Evolutionary conservation across 2,888 invertebrate genomes (phyloP).

Genomic region (Heteromyza rotundicornis): DNA sequence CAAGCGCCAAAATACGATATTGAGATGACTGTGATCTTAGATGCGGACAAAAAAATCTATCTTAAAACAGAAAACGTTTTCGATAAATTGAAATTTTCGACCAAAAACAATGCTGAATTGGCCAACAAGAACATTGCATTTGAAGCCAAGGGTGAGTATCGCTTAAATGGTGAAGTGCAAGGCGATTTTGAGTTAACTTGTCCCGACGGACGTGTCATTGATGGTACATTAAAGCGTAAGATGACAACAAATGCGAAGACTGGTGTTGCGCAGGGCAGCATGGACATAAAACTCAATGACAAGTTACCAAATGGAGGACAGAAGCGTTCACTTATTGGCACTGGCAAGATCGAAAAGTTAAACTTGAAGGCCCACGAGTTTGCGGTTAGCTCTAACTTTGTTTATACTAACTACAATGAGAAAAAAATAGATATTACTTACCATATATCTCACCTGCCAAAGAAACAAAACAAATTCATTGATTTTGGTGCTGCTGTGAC

Average conservation of each 20-base stretch:
- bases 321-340: slow-evolving; percentile 59
- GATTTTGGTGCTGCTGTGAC: slow-evolving; percentile 32
- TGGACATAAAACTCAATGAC: slow-evolving; percentile 65
- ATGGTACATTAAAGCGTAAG: slow-evolving; percentile 54
- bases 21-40: slow-evolving; percentile 70
- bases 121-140: slow-evolving; percentile 55
- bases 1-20: slow-evolving; percentile 69
- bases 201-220: slow-evolving; percentile 57
- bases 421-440: slow-evolving; percentile 62
- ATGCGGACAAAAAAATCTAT: slow-evolving; percentile 72
- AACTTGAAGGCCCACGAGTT: slow-evolving; percentile 62
- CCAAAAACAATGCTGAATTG: slow-evolving; percentile 68
- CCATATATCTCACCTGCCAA: slow-evolving; percentile 57
- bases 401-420: slow-evolving; percentile 63
- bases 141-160: slow-evolving; percentile 45
- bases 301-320: slow-evolving; percentile 37
- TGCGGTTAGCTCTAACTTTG: slow-evolving; percentile 58
- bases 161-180: slow-evolving; percentile 48
- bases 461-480: slow-evolving; percentile 48
- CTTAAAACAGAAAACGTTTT: slow-evolving; percentile 70
- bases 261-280: slow-evolving; percentile 63
- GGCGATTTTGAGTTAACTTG: slow-evolving; percentile 41
- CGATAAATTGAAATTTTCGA: slow-evolving; percentile 65
- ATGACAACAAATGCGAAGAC: slow-evolving; percentile 60
- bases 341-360: slow-evolving; percentile 58